These are phyloP conservation scores for Perdix hodgsoniae DNA, from an alignment of 2,797 vertebrate genomes.

Conservation along the genomic window DNA sequence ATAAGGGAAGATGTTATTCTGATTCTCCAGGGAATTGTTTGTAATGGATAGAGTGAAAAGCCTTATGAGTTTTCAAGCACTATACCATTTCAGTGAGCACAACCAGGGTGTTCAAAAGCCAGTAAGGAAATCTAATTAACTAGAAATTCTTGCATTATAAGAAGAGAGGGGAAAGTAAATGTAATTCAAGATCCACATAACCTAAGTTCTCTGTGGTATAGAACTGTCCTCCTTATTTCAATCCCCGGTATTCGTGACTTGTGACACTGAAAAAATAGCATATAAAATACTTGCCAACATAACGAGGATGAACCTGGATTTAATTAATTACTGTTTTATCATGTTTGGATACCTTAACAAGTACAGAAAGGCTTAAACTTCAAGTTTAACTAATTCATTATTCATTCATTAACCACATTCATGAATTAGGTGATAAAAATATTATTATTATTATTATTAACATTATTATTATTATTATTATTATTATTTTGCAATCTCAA, in stretches of 20 bases:
- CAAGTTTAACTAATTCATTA: neutral
- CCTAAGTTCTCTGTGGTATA: neutral
- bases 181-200: neutral
- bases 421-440: neutral
- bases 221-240: neutral
- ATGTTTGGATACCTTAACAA: neutral
- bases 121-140: neutral
- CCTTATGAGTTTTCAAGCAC: neutral
- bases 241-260: neutral
- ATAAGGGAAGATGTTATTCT: neutral
- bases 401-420: neutral
- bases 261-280: neutral
- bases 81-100: neutral
- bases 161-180: neutral
- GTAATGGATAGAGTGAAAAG: neutral
- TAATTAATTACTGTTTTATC: neutral
- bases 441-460: too few species aligned
- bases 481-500: neutral
- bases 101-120: neutral
- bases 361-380: neutral
- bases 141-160: neutral
- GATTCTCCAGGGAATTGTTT: neutral
- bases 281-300: neutral
- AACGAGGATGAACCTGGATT: neutral
- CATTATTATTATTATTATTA: too few species aligned